phyloP scores from a whole-genome alignment of 2,888 invertebrate genomes.

The Lepidocyrtoides sp. region DNA sequence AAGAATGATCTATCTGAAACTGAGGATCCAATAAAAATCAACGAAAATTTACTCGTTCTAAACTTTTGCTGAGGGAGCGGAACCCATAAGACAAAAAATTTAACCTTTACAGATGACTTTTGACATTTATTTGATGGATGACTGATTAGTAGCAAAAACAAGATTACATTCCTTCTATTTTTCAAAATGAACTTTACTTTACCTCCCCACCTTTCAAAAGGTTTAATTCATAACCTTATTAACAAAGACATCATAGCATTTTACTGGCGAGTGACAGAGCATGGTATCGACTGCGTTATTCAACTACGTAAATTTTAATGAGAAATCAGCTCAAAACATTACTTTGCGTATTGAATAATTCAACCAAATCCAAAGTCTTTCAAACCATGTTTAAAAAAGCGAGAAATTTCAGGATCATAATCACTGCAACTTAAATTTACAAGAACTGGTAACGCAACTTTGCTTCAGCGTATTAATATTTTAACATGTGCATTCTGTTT shows the following conservation, averaged over 20 bases:
- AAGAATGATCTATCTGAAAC: no score
- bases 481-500: slow-evolving; percentile 13
- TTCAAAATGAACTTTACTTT: background rate
- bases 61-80: no score
- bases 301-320: no score
- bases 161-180: background rate
- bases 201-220: background rate
- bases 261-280: background rate
- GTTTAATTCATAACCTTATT: no score
- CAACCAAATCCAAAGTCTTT: background rate
- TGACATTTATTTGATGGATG: slow-evolving; percentile 33
- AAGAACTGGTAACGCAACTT: background rate
- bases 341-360: no score
- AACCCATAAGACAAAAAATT: slow-evolving; percentile 9
- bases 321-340: no score
- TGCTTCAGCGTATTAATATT: no score
- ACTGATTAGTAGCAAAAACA: background rate
- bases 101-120: slow-evolving; percentile 50
- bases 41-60: no score
- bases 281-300: no score
- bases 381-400: no score
- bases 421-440: background rate
- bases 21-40: no score
- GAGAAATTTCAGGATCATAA: background rate
- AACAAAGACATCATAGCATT: no score